Evolutionary conservation across 1,140 invertebrate species (phyloP), one percentile per base, ranked within the genome.

Genomic region (Rhopalosiphum maidis): DNA sequence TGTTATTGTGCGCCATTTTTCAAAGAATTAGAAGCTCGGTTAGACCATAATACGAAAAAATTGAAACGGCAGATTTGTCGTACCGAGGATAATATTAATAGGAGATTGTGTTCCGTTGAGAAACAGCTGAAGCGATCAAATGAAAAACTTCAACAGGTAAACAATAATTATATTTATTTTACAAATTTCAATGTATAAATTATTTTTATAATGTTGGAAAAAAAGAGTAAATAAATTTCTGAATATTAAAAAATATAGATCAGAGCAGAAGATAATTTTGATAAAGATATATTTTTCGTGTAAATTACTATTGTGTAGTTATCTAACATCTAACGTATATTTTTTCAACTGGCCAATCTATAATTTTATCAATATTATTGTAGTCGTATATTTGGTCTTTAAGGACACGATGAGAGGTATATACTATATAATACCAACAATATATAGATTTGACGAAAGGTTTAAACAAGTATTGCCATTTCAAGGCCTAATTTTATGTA

Each of bases 21-120:
- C 95, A 96, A 97, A 94, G 97, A 98, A 94, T 97, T 99, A 95
- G 98, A 99, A 95, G 97, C 98, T 88, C 97, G 97, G 94, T 95
- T 99, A 25, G 98, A 98, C 94, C 96, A 97, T 94, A 98, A 98
- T 94, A 98, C 98, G 94, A 97, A 98, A 93, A 98, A 98, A 94
- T 94, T 99, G 7, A 97, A 98, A 94, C 96, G 97, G 35, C 97
- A 98, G 94, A 97, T 98, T 22, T 97, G 98, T 94, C 96, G 97
- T 94, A 97, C 97, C 8, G 97, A 98, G 94, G 97, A 98, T 93
- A 96, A 96, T 93, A 95, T 99, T 54, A 97, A 98, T 88, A 96
- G 97, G 77, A 97, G 98, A 94, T 98, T 99, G 4, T 96, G 96
- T 85, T 96, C 97, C 94, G 95, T 98, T 46, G 97, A 97, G 94